These are phyloP conservation scores for Nesogale talazaci DNA, from an alignment of 2,113 vertebrate species.

Conservation along the genomic window DNA sequence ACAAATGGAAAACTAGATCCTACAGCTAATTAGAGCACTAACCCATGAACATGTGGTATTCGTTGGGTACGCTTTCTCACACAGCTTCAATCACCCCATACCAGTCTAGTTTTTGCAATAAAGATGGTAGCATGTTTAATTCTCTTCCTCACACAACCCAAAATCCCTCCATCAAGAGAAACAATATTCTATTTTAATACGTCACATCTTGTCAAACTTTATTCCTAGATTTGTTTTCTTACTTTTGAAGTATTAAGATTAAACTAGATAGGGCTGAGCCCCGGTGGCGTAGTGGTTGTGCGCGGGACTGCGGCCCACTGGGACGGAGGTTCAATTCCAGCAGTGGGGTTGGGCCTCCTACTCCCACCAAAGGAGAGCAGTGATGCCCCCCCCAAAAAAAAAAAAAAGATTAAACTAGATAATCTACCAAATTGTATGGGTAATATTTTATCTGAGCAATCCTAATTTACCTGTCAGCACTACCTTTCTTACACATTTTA, in stretches of 20 bases:
- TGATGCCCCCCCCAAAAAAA: too few species aligned
- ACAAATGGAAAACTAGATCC: not conserved
- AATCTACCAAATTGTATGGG: conserved; percentile 1
- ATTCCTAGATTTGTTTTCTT: conserved; percentile 14
- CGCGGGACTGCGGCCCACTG: too few species aligned
- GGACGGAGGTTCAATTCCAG: too few species aligned
- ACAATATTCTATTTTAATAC: not conserved
- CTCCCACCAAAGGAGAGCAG: too few species aligned
- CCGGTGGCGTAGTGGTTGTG: too few species aligned
- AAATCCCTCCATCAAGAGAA: conserved; percentile 36
- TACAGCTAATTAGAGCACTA: not conserved
- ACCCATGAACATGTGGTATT: too few species aligned
- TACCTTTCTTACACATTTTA: conserved; percentile 26
- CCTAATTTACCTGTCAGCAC: conserved; percentile 10
- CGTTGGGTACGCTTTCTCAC: not conserved
- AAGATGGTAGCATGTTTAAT: not conserved
- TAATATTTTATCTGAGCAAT: conserved; percentile 19
- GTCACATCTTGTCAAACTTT: not conserved
- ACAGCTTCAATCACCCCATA: not conserved
- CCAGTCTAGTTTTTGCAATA: not conserved
- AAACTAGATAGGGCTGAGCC: conserved; percentile 23
- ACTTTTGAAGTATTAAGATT: conserved; percentile 34
- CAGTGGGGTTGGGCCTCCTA: too few species aligned
- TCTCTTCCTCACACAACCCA: conserved; percentile 33
- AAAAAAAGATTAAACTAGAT: conserved; percentile 10